These are phyloP conservation scores for Amphiduros pacificus DNA, from an alignment of 2,888 invertebrate genomes.

Conservation along the genomic window DNA sequence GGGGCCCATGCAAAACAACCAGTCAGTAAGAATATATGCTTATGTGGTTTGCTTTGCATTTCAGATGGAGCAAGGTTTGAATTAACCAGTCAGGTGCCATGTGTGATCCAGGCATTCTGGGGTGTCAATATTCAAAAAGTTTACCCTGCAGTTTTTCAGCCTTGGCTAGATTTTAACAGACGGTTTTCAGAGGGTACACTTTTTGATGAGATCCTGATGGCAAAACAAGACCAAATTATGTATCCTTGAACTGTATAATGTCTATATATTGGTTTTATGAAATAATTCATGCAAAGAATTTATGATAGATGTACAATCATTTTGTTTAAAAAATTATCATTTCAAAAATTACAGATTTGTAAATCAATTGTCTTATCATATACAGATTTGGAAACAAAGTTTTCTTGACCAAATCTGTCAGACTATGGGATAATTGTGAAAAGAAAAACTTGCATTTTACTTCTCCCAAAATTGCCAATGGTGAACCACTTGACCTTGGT, in stretches of 20 bases:
- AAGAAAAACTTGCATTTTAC: background rate
- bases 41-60: too few species aligned
- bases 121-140: constrained; percentile 12
- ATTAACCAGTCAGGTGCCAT: background rate
- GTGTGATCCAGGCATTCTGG: constrained; percentile 10
- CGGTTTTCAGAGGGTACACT: background rate
- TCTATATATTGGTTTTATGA: too few species aligned
- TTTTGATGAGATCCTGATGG: background rate
- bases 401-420: too few species aligned
- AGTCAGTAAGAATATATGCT: too few species aligned
- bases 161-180: constrained; percentile 9
- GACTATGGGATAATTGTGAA: background rate
- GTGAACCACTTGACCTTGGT: constrained; percentile 28
- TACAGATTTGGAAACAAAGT: too few species aligned
- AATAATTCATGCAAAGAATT: too few species aligned
- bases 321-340: too few species aligned
- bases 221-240: background rate
- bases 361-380: too few species aligned
- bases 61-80: constrained; percentile 7
- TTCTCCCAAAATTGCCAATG: background rate
- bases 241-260: background rate
- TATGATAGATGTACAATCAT: too few species aligned
- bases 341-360: too few species aligned
- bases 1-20: too few species aligned
- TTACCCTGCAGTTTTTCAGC: constrained; percentile 9